These are phyloP conservation scores for Vesta saturnalis DNA, from an alignment of 2,888 invertebrate genomes.

Conservation along the genomic window DNA sequence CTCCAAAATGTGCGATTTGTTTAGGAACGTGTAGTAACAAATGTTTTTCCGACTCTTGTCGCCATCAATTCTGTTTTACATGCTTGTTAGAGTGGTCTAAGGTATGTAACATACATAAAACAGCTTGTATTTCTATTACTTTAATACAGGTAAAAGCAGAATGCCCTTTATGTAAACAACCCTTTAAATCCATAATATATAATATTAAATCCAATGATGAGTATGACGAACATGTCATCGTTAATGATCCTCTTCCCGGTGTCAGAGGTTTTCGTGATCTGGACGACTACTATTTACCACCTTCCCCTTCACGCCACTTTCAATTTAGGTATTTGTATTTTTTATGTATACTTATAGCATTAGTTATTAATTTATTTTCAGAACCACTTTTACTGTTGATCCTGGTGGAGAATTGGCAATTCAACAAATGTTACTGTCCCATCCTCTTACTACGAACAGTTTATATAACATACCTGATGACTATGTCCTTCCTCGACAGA, in stretches of 20 bases:
- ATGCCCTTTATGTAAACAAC: conserved; percentile 94
- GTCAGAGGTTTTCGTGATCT: conserved; percentile 50
- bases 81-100: conserved; percentile 95
- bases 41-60: conserved; percentile 91
- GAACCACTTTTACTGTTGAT: conserved; percentile 75
- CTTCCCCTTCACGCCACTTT: conserved; percentile 55
- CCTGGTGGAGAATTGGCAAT: conserved; percentile 69
- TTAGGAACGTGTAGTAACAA: conserved; percentile 86
- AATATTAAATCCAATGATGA: conserved; percentile 88
- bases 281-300: conserved; percentile 52
- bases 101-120: conserved; percentile 61
- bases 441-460: conserved; percentile 54
- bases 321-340: conserved; percentile 57
- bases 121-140: conserved; percentile 21
- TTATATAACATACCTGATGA: conserved; percentile 25
- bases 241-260: conserved; percentile 49
- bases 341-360: neutral
- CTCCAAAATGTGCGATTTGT: conserved; percentile 93
- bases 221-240: conserved; percentile 82
- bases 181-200: conserved; percentile 91
- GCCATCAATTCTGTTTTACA: conserved; percentile 94
- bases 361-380: conserved; percentile 58
- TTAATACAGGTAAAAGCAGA: conserved; percentile 90
- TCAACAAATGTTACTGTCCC: conserved; percentile 67
- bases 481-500: conserved; percentile 19